Base-by-base conservation (phyloP, 2,797 vertebrate genomes). In the Helarctos malayanus region DNA sequence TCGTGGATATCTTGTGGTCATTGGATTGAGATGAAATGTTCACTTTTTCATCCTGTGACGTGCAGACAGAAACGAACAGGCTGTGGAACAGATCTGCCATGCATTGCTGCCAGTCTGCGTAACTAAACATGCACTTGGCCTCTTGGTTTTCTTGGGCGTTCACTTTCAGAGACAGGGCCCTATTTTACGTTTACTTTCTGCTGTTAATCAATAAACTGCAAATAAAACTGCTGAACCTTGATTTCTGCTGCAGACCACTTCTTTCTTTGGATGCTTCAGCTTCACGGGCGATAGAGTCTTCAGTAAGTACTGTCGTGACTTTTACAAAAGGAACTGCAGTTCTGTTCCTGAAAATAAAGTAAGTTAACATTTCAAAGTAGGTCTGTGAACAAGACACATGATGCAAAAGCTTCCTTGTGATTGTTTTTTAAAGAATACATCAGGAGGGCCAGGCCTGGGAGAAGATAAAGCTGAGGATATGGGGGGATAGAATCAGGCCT, bases 151-250 rank as follows among this genome's bases (percentile, higher is more conserved):
- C 52, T 49, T 41, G 56, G 21, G 0, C 52, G 47, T 85, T 92
- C 75, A 65, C 91, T 97, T 96, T 68, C 68, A 95, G 89, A 80
- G 56, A 16, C 7, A 68, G 27, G 23, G 35, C 13, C 15, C 49
- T 69, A 47, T 92, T 93, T 92, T 80, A 89, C 25, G 61, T 84
- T 10, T 56, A 25, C 5, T 18, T 89, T 76, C 21, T 63, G 1
- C 80, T 85, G 27, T 57, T 91, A 91, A 96, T 96, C 73, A 87
- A 84, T 93, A 86, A 89, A 41, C 2, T 78, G 15, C 57, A 93
- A 68, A 80, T 59, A 93, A 96, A 94, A 91, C 54, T 76, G 19
- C n/a, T 83, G 21, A 96, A 81, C 91, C 29, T 13, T 88, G 27
- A 16, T 65, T 75, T 91, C 27, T 96, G 13, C 29, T 15, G 23